These are phyloP conservation scores for Lepidostoma basale DNA, from an alignment of 1,140 invertebrate genomes.

Conservation along the genomic window DNA sequence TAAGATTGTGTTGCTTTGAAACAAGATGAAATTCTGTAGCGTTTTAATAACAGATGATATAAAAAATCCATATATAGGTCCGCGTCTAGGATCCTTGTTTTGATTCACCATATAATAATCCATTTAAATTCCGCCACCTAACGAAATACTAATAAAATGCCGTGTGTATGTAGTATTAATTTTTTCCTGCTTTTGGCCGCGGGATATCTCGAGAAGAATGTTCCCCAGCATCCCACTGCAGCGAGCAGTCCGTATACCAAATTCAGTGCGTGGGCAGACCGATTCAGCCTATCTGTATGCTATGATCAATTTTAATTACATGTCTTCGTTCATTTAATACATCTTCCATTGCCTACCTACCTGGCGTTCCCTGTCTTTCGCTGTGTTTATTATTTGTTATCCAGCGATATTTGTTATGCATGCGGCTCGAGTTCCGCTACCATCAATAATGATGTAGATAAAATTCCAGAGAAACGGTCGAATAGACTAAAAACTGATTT, in stretches of 20 bases:
- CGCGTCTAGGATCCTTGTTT: neutral
- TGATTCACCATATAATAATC: slow-evolving; percentile 3
- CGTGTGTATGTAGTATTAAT: neutral
- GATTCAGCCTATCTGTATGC: neutral
- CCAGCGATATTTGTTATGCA: neutral
- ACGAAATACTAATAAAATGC: neutral
- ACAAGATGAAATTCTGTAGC: too few species aligned
- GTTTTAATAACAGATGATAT: too few species aligned
- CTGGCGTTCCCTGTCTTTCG: neutral
- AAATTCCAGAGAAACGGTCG: too few species aligned
- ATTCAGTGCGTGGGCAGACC: slow-evolving; percentile 4
- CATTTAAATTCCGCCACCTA: neutral
- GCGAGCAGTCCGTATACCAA: neutral
- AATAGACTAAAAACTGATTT: too few species aligned
- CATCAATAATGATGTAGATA: neutral
- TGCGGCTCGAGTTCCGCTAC: neutral
- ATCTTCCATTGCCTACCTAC: neutral
- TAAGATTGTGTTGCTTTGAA: too few species aligned
- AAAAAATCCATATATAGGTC: too few species aligned
- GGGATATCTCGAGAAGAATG: neutral
- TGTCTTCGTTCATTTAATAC: slow-evolving; percentile 1
- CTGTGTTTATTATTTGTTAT: too few species aligned
- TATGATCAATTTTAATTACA: slow-evolving; percentile 20
- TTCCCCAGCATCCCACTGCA: neutral
- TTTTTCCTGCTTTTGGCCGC: slow-evolving; percentile 4